Base-by-base conservation (phyloP, 2,888 invertebrate genomes). In the Drosophila subquinaria region DNA sequence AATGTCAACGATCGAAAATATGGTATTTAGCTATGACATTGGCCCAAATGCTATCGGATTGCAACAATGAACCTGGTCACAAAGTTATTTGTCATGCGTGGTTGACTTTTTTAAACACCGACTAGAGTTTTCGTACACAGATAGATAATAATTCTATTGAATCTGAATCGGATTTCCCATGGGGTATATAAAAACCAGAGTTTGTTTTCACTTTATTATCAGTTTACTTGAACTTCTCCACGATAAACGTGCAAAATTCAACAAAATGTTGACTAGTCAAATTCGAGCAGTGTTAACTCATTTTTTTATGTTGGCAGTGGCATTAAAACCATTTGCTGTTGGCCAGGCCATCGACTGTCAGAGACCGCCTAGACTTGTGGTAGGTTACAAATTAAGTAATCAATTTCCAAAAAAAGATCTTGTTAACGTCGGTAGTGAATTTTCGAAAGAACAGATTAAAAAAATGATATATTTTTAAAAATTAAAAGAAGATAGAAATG, bases 331-430 rank as follows among this genome's bases (percentile, higher is more conserved):
- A 35, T 20, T 27, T n/a, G 69, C 45, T 30, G 42, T 33, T 11
- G 65, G 53, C 1, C 81, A 80, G 35, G 69, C 79, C 9, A 89
- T 91, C 48, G 91, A 92, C 61, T 92, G 92, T 27, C 89, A 84
- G 60, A 76, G 82, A 48, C 92, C 92, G 1, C 92, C 92, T 2
- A 90, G 88, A 47, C 78, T 92, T 65, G 90, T 92, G 70, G 92
- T 92, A 38, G n/a, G 38, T 33, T 10, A 0, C 2, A 33, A 33
- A 30, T 30, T 6, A 30, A 33, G 33, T 3, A 10, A 33, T 33
- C 3, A 10, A 33, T 2, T 3, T 9, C 0, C 1, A 33, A 33
- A 33, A 33, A 9, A 33, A 0, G 8, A 9, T 1, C 0, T 33
- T 2, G 1, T 33, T 9, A 33, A 33, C n/a, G 10, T 33, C 10